phyloP scores from a whole-genome alignment of 2,888 invertebrate species.

The Entomobrya multifasciata region DNA sequence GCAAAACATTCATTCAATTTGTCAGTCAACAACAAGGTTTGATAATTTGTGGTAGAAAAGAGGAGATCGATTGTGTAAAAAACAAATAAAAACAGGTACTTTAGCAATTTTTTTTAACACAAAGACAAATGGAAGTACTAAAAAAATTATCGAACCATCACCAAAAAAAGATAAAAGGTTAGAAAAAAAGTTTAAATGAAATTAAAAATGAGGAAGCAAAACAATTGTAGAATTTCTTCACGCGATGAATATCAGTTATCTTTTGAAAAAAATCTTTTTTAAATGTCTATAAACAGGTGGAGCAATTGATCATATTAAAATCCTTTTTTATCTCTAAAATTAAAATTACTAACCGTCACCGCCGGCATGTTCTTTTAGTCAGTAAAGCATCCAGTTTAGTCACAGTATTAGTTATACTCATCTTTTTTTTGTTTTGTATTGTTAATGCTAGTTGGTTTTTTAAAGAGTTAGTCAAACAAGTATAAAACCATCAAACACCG shows the following conservation, averaged over 20 bases:
- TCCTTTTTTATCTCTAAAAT: neutral
- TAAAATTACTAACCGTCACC: slow-evolving; percentile 41
- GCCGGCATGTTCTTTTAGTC: neutral
- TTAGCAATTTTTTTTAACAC: slow-evolving; percentile 2
- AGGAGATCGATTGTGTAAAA: neutral
- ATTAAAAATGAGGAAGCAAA: neutral
- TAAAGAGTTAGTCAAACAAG: slow-evolving; percentile 3
- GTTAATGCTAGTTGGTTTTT: neutral
- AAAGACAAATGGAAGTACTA: neutral
- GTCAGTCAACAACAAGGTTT: slow-evolving; percentile 29
- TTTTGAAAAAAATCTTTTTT: neutral
- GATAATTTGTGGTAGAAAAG: slow-evolving; percentile 8
- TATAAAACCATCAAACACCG: neutral
- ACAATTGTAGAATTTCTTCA: neutral
- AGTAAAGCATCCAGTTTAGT: slow-evolving; percentile 3
- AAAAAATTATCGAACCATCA: neutral
- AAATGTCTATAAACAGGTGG: neutral
- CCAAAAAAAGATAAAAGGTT: neutral
- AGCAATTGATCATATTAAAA: no score
- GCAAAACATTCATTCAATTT: slow-evolving; percentile 36
- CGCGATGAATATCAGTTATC: neutral
- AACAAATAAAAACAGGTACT: slow-evolving; percentile 38
- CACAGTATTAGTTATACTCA: neutral
- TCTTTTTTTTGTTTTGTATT: neutral
- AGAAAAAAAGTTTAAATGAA: neutral